phyloP scores from a whole-genome alignment of 2,797 vertebrate species.

The Neosilurus mollespiculum region DNA sequence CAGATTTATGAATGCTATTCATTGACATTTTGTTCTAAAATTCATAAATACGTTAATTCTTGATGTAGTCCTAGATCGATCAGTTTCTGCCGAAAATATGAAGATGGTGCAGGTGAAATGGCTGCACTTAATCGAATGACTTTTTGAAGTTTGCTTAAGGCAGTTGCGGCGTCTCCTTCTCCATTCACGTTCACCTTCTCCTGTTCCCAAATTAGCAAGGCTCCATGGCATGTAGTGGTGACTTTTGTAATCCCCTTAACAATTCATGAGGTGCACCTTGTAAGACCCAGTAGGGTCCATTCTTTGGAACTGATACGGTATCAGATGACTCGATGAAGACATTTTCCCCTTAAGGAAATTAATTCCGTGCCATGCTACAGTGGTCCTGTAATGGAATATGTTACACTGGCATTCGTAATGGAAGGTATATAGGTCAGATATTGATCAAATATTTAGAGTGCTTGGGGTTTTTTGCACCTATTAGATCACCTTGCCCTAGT shows the following conservation, averaged over 20 bases:
- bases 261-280: constrained; percentile 38
- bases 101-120: not conserved
- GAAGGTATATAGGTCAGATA: constrained; percentile 36
- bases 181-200: constrained; percentile 29
- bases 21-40: not conserved
- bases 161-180: not conserved
- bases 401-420: constrained; percentile 43
- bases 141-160: constrained; percentile 23
- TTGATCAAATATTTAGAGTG: constrained; percentile 49
- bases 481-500: not conserved
- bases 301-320: constrained; percentile 60
- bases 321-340: constrained; percentile 58
- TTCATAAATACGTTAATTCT: not conserved
- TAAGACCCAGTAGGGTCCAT: constrained; percentile 43
- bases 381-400: constrained; percentile 34
- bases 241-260: constrained; percentile 25
- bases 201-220: constrained; percentile 28
- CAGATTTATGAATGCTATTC: not conserved
- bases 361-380: constrained; percentile 59
- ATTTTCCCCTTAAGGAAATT: constrained; percentile 59
- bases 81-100: too few relatives aligned
- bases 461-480: not conserved
- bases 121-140: constrained; percentile 4
- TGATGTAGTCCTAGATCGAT: not conserved
- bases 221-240: not conserved